A percentile compares a stretch with the other conserved stretches of the same genome.
Evolutionary conservation across 2,888 invertebrate genomes (phyloP).

Genomic region (Linnaemya tessellans): DNA sequence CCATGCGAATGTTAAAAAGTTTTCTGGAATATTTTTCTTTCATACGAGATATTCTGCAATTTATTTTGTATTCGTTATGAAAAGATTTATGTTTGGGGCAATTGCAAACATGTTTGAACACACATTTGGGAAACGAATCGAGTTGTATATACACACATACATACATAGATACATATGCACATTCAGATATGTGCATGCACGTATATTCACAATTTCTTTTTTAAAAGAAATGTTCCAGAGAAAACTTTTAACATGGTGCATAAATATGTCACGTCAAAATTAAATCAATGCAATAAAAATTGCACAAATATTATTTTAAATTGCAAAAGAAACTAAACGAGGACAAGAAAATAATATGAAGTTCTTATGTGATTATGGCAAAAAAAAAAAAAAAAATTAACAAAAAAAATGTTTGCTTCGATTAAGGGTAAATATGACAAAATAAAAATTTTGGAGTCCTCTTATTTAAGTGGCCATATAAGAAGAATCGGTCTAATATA

Average conservation of each 20-base stretch:
- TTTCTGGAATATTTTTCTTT: neutral
- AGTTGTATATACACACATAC: neutral
- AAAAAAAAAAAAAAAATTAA: no score
- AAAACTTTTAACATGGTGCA: neutral
- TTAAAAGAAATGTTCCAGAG: neutral
- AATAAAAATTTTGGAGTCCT: no score
- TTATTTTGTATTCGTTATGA: conserved; percentile 1
- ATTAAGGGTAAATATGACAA: no score
- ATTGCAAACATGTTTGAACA: conserved; percentile 2
- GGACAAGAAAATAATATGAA: neutral
- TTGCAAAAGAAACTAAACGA: neutral
- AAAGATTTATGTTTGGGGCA: conserved; percentile 25
- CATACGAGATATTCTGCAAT: neutral
- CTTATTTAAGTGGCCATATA: no score
- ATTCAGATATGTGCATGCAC: no score
- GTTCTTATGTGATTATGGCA: neutral
- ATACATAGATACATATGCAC: no score
- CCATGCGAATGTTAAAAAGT: neutral
- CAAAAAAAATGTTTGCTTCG: no score
- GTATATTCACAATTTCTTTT: neutral
- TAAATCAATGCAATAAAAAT: neutral
- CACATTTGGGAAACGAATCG: conserved; percentile 1
- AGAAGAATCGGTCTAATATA: no score
- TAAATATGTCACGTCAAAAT: conserved; percentile 6
- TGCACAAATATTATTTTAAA: neutral